Conservation (phyloP, 2,113 vertebrate species). For the Arizona elegans region DNA sequence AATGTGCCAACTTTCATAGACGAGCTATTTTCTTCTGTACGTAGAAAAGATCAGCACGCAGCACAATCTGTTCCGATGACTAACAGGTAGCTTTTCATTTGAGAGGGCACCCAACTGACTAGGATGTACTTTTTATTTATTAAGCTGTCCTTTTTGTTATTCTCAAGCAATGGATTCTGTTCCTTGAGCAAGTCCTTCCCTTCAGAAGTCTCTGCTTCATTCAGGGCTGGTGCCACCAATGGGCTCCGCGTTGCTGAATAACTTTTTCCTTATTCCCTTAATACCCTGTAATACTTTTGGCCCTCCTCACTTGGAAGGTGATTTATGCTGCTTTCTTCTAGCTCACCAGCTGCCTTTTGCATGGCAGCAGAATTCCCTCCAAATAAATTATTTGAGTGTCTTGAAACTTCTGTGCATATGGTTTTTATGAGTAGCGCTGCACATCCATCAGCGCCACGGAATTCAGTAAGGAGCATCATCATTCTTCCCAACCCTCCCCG, state of each 20-base stretch:
- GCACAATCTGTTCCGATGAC: neutral
- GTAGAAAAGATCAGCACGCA: neutral
- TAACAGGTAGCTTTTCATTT: neutral
- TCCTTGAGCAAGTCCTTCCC: neutral
- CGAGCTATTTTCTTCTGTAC: neutral
- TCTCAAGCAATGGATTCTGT: neutral
- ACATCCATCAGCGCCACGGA: neutral
- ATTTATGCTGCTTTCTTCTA: neutral
- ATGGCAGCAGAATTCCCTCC: neutral
- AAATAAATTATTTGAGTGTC: neutral
- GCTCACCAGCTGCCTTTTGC: neutral
- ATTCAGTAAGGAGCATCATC: neutral
- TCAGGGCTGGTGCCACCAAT: neutral
- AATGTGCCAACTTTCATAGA: neutral
- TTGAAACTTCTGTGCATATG: neutral
- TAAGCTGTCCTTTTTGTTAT: neutral
- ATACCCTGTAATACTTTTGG: neutral
- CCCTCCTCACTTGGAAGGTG: neutral
- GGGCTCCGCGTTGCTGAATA: neutral
- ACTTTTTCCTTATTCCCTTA: neutral
- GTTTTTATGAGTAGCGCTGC: neutral
- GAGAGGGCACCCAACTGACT: neutral
- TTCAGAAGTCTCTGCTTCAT: neutral
- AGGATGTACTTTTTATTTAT: neutral
- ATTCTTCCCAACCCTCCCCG: neutral